phyloP scores from a whole-genome alignment of 2,888 invertebrate genomes.

The Cheilosia pagana region DNA sequence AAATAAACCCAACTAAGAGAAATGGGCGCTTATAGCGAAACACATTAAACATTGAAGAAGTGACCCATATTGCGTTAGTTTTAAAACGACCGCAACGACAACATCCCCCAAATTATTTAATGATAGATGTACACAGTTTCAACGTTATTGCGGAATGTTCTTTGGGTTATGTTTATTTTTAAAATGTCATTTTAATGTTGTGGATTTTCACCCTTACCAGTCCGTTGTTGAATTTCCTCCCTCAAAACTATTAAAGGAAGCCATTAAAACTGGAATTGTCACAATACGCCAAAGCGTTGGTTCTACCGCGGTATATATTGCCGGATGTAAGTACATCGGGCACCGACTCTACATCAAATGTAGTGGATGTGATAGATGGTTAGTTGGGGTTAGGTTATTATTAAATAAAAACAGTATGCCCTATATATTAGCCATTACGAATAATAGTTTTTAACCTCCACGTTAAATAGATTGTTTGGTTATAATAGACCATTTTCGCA shows the following conservation, averaged over 20 bases:
- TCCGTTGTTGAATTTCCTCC: conserved; percentile 48
- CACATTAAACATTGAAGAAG: conserved; percentile 55
- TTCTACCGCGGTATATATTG: not conserved
- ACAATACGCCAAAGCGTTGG: not conserved
- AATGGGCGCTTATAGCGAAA: not conserved
- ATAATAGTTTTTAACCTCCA: too few species aligned
- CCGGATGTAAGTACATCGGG: conserved; percentile 7
- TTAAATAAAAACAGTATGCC: too few species aligned
- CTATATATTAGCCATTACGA: too few species aligned
- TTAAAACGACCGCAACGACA: conserved; percentile 39
- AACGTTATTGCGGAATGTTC: not conserved
- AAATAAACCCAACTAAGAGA: conserved; percentile 7
- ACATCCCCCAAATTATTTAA: not conserved
- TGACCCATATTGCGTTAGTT: conserved; percentile 47
- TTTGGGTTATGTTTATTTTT: conserved; percentile 8
- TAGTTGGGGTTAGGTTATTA: too few species aligned
- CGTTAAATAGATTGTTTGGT: too few species aligned
- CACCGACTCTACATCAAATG: not conserved
- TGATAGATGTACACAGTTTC: not conserved
- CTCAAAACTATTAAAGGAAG: conserved; percentile 29
- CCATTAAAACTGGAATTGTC: conserved; percentile 13
- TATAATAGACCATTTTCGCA: too few species aligned
- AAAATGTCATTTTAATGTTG: conserved; percentile 4
- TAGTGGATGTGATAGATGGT: not conserved
- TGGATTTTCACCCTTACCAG: conserved; percentile 2